These are phyloP conservation scores for Tamias sibiricus DNA, from an alignment of 2,113 vertebrate species.

Conservation along the genomic window DNA sequence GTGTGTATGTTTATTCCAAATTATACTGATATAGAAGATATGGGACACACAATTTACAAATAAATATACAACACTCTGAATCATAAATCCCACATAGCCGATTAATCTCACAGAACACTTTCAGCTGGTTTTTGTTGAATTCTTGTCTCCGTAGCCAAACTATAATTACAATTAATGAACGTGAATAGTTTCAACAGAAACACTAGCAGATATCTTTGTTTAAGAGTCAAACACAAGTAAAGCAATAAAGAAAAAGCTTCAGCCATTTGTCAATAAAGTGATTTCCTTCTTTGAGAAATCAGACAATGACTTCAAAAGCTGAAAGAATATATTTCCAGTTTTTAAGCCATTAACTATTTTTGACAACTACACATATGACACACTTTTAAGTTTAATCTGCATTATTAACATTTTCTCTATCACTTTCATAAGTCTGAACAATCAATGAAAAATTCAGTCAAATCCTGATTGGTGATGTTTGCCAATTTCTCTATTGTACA, in stretches of 20 bases:
- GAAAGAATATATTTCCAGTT: not conserved
- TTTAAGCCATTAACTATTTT: not conserved
- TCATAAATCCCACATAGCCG: not conserved
- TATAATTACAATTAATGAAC: not conserved
- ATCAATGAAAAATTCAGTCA: not conserved
- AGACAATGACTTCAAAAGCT: not conserved
- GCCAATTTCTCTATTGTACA: not conserved
- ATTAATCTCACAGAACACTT: not conserved
- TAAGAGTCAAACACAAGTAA: not conserved
- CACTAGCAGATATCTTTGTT: not conserved
- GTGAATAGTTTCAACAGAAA: not conserved
- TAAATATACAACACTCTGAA: not conserved
- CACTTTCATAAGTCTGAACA: not conserved
- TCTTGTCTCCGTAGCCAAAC: not conserved
- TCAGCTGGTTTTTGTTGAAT: not conserved
- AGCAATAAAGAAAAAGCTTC: not conserved
- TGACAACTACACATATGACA: not conserved
- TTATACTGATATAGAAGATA: not conserved
- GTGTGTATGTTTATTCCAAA: not conserved
- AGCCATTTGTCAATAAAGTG: not conserved
- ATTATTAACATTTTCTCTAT: not conserved
- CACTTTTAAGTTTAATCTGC: not conserved
- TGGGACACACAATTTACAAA: not conserved
- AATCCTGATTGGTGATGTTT: not conserved
- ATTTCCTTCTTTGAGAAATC: not conserved